A percentile compares a stretch with the other conserved stretches of the same genome.
These are phyloP conservation scores for Protomyctophum bolini DNA, from an alignment of 2,113 vertebrate species.

Conservation along the genomic window DNA sequence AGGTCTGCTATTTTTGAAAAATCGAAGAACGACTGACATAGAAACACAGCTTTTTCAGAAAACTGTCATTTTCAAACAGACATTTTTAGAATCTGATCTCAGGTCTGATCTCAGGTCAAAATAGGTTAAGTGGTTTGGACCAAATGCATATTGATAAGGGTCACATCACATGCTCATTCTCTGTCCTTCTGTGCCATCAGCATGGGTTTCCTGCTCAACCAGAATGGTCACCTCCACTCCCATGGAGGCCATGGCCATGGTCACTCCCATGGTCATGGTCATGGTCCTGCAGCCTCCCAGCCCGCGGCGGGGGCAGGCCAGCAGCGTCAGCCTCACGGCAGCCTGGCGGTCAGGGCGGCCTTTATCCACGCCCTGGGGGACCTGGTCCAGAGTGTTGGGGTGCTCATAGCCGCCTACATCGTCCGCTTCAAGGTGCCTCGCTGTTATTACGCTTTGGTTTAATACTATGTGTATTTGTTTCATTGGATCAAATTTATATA, in stretches of 20 bases:
- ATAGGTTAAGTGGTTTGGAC: no score
- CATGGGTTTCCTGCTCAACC: slow-evolving; percentile 97
- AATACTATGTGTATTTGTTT: background rate
- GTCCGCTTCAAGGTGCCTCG: slow-evolving; percentile 91
- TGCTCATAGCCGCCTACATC: slow-evolving; percentile 94
- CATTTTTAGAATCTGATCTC: no score
- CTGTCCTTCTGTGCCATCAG: slow-evolving; percentile 66
- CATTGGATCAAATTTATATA: no score
- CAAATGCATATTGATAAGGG: no score
- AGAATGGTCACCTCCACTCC: slow-evolving; percentile 89
- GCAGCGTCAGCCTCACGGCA: slow-evolving; percentile 74
- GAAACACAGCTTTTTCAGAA: no score
- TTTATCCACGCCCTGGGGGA: slow-evolving; percentile 96
- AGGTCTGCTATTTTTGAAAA: no score
- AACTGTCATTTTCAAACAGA: no score
- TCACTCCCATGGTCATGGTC: slow-evolving; percentile 84
- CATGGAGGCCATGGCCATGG: slow-evolving; percentile 67
- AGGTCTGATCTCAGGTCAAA: no score
- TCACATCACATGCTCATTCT: background rate
- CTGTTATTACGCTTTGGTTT: background rate
- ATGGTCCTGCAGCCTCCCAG: slow-evolving; percentile 41
- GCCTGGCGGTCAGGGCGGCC: slow-evolving; percentile 91
- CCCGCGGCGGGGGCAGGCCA: slow-evolving; percentile 30
- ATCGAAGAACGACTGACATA: no score
- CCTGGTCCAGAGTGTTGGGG: slow-evolving; percentile 93